Conservation (phyloP, 2,888 invertebrate species). For the Brassicogethes aeneus region DNA sequence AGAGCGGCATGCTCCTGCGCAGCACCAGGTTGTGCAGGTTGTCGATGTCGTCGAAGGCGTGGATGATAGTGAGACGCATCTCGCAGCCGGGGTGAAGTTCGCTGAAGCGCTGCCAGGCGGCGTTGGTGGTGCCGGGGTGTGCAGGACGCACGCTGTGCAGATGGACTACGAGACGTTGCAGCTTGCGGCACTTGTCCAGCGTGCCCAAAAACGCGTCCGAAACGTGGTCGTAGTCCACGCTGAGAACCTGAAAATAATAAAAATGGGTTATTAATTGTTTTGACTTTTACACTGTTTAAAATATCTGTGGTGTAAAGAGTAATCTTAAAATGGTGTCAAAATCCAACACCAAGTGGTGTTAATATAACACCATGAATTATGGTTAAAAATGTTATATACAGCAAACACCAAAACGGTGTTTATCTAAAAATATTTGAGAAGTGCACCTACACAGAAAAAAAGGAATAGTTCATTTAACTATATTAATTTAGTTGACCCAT, state of each 20-base stretch:
- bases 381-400: too few relatives aligned
- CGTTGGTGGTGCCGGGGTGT: conserved; percentile 54
- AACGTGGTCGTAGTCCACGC: conserved; percentile 49
- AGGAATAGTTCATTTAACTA: too few relatives aligned
- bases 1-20: conserved; percentile 60
- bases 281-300: too few relatives aligned
- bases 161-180: conserved; percentile 57
- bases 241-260: conserved; percentile 38
- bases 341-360: too few relatives aligned
- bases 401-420: too few relatives aligned
- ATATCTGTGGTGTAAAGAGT: too few relatives aligned
- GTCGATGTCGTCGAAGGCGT: conserved; percentile 59
- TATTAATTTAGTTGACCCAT: too few relatives aligned
- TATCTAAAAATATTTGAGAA: too few relatives aligned
- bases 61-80: conserved; percentile 53
- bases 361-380: too few relatives aligned
- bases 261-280: too few relatives aligned
- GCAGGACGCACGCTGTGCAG: conserved; percentile 57
- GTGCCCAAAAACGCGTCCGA: conserved; percentile 42
- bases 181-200: conserved; percentile 31
- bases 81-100: conserved; percentile 48
- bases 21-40: conserved; percentile 54
- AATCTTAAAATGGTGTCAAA: too few relatives aligned
- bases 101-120: conserved; percentile 53
- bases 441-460: too few relatives aligned